phyloP scores from a whole-genome alignment of 2,888 invertebrate species.

The Dryococelus australis region DNA sequence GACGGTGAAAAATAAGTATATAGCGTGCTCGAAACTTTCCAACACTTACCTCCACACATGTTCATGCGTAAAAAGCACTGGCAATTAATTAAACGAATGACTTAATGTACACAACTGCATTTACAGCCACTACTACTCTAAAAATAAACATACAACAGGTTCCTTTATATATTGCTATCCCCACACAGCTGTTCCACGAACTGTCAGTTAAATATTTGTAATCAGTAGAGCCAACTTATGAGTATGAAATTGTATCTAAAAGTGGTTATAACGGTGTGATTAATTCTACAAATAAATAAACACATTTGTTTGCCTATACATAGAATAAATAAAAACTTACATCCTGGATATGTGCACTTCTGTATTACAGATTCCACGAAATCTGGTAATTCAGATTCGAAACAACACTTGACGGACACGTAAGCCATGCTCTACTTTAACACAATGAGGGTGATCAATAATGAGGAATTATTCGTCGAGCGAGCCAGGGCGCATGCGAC shows the following conservation, averaged over 20 bases:
- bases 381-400: slow-evolving; percentile 71
- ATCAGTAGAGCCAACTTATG: slow-evolving; percentile 4
- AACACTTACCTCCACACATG: not conserved
- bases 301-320: not conserved
- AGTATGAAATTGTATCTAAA: not conserved
- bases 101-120: not conserved
- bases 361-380: slow-evolving; percentile 75
- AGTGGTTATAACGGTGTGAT: not conserved
- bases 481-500: not conserved
- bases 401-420: slow-evolving; percentile 79
- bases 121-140: not conserved
- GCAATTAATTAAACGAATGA: not conserved
- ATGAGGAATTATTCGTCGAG: not conserved
- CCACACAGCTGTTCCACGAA: not conserved
- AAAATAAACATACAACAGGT: not conserved
- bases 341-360: slow-evolving; percentile 83
- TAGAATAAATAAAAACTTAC: slow-evolving; percentile 66
- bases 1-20: not conserved
- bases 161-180: not conserved
- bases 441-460: not conserved
- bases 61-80: not conserved
- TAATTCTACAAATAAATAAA: too few species aligned
- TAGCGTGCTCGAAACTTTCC: not conserved
- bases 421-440: slow-evolving; percentile 65
- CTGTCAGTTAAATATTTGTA: not conserved